Conservation (phyloP, 2,888 invertebrate species). For the Pantelozetes paolii region DNA sequence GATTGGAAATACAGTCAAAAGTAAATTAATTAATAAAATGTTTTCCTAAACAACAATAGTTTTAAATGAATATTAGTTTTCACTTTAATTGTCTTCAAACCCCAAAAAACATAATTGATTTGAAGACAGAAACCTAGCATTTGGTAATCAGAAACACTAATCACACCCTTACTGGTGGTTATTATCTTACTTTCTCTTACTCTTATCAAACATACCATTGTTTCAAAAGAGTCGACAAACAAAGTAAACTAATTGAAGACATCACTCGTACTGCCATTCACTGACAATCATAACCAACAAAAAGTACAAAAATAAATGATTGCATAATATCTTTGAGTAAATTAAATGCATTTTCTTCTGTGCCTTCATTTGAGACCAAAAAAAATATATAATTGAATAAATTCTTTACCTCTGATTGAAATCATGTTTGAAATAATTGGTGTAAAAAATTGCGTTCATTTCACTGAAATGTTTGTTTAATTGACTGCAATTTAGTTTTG, state of each 20-base stretch:
- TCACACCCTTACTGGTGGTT: conserved; percentile 2
- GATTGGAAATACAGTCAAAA: no score
- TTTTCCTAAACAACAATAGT: no score
- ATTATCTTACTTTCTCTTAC: not conserved
- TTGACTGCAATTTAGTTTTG: not conserved
- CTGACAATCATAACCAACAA: not conserved
- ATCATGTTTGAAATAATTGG: not conserved
- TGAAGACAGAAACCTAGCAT: no score
- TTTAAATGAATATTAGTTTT: no score
- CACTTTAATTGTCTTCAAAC: no score
- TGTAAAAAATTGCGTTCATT: not conserved
- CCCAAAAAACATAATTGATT: no score
- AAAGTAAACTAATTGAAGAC: not conserved
- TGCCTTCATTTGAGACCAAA: not conserved
- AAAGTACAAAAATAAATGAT: not conserved
- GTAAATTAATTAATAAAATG: no score
- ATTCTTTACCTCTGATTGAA: not conserved
- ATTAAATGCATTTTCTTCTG: not conserved
- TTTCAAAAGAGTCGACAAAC: not conserved
- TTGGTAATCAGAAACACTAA: no score
- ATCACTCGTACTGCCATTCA: not conserved
- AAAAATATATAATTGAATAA: not conserved
- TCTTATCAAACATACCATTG: not conserved
- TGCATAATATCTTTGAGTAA: not conserved
- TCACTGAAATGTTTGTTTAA: not conserved